A percentile compares a stretch with the other conserved stretches of the same genome.
Conservation (phyloP, 2,113 vertebrate species). For the Mus spicilegus region DNA sequence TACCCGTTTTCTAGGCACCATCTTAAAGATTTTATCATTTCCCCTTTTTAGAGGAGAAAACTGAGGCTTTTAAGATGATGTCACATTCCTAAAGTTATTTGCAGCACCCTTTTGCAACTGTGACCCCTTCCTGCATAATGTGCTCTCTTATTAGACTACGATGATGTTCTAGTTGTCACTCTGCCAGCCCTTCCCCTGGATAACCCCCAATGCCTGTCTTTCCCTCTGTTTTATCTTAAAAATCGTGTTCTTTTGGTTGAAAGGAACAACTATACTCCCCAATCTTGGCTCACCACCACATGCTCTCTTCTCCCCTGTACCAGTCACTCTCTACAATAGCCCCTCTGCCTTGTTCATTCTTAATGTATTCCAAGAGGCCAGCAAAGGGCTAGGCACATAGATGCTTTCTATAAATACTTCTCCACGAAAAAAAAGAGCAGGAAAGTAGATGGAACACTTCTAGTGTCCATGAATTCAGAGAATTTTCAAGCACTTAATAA, state of each 20-base stretch:
- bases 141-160: background rate
- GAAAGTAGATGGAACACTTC: background rate
- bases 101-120: background rate
- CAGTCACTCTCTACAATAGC: background rate
- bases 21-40: background rate
- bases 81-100: background rate
- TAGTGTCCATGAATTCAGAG: conserved; percentile 54
- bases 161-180: background rate
- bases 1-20: background rate
- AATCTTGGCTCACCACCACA: background rate
- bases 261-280: background rate
- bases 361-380: conserved; percentile 19
- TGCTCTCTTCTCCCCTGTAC: background rate
- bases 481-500: conserved; percentile 60
- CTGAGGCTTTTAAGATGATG: background rate
- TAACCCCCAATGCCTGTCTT: background rate
- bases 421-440: background rate
- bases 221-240: background rate
- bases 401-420: conserved; percentile 39
- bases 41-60: conserved; percentile 36
- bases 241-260: background rate
- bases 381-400: background rate
- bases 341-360: background rate
- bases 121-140: background rate
- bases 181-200: background rate